Evolutionary conservation across 2,113 vertebrate species (phyloP), one percentile per base, ranked within the genome.

Genomic region (Ahaetulla prasina): DNA sequence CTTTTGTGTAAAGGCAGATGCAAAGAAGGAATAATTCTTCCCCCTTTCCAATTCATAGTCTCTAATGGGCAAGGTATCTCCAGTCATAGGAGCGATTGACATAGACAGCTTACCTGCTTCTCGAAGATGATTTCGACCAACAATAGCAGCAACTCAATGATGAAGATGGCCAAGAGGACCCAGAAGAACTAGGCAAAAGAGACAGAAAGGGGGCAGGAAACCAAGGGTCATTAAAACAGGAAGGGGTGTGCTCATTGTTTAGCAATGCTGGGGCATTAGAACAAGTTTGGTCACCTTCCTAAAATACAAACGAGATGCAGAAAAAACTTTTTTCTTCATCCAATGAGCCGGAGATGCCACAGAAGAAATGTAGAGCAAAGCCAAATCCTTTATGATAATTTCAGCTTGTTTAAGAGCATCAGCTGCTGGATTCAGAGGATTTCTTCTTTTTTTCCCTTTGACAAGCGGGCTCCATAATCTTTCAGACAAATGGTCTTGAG

Each of bases 101-200:
- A 1, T 4, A 18, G 25, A 52, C 9, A n/a, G 91, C 96, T 90
- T 91, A 98, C 98, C 98, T 98, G 98, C 93, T 97, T 98, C 90
- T 98, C 98, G 91, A 98, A 98, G 95, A 98, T 96, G 85, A 99
- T 97, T 16, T 98, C 98, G 0, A 97, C 94, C 92, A 98, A 96
- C 22, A 99, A 95, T 0, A 97, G 97, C 22, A 98, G 87, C 0
- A 98, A 94, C 95, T 99, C 98, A 0, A 96, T 97, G 3, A 98
- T 93, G 95, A 99, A 98, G 93, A 99, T 95, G 30, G 95, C 97
- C 95, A 98, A 97, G 22, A 99, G 98, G 22, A 98, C 97, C 94
- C 98, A 99, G 93, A 98, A 98, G 95, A 99, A 99, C 98, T 99
- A 97, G 5, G 91, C 91, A 47, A 20, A 39, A 50, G 90, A 45